Evolutionary conservation across 2,113 vertebrate genomes (phyloP), one percentile per base, ranked within the genome.

Genomic region (Salvelinus alpinus): DNA sequence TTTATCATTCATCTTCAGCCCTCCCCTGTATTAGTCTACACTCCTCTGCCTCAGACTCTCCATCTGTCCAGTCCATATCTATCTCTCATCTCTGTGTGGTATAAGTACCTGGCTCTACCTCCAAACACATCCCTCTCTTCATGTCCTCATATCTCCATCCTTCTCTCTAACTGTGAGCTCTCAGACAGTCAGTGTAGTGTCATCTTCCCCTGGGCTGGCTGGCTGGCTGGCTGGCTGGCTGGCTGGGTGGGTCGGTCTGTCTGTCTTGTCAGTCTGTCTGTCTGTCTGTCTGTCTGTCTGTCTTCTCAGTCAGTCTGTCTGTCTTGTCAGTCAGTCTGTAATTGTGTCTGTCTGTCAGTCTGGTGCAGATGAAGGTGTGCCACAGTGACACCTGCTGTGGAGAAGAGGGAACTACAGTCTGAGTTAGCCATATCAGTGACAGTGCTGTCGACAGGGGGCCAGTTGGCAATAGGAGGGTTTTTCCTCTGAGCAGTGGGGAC

Each of bases 41-140:
- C 54, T 57, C 13, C 5, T 20, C 54, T 4, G 1, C 54, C 54
- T 20, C 54, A 57, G 54, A 3, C 54, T 57, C 54, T 4, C 54
- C 54, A 18, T 57, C 38, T 44, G 38, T 44, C 38, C 8, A 2
- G 38, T 44, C 38, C 38, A 44, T 44, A 44, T 44, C 38, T 44
- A 44, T 44, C 38, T 44, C 38, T 44, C 38, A 44, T 44, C 38
- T 44, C 38, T 44, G 38, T 44, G 9, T 44, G 8, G 8, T 44
- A 44, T 44, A 44, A 44, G 38, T 44, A 44, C 9, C 38, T 44
- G 38, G 38, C 38, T 13, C 0, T 34, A 69, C 0, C 22, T 67
- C 5, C 14, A 51, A 27, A 78, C 7, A 71, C 20, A 31, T 66
- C 64, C n/a, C 65, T 80, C 81, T 85, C 12, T 31, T 66, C 25